Percentiles rank a stretch among this genome's conserved stretches.
Evolutionary conservation across 2,113 vertebrate species (phyloP).

Genomic region (Motacilla alba): DNA sequence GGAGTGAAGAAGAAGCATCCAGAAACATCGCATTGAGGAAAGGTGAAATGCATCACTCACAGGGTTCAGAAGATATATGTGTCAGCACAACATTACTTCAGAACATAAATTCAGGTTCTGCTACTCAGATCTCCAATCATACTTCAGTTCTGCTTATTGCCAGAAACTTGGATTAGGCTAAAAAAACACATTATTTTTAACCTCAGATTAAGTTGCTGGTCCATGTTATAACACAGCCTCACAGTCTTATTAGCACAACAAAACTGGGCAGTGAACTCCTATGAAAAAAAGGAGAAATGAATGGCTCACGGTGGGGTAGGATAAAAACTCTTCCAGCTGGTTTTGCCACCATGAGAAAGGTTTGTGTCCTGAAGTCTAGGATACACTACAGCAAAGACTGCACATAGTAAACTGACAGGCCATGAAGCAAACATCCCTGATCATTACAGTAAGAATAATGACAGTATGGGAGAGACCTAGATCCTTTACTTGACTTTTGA

Average conservation of each 20-base stretch:
- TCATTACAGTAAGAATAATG: not conserved
- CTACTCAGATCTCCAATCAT: not conserved
- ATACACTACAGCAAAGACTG: not conserved
- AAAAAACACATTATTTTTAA: not conserved
- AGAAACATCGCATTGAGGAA: not conserved
- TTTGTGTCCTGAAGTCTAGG: not conserved
- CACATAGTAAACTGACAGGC: not conserved
- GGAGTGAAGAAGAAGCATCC: not conserved
- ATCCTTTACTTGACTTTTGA: not conserved
- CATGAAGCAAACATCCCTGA: not conserved
- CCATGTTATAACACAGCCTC: not conserved
- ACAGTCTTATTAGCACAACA: not conserved
- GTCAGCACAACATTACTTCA: not conserved
- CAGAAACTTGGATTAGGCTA: not conserved
- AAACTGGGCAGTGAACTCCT: not conserved
- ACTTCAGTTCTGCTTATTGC: not conserved
- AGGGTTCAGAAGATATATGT: not conserved
- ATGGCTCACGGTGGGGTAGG: not conserved
- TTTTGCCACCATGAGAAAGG: not conserved
- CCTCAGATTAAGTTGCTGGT: not conserved
- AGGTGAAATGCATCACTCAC: not conserved
- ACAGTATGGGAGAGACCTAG: not conserved
- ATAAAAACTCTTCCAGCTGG: not conserved
- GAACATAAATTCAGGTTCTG: not conserved
- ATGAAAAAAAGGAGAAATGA: not conserved